Percentiles rank a stretch among this genome's conserved stretches.
Conservation (phyloP, 2,797 vertebrate species). For the Galaxias olidus region DNA sequence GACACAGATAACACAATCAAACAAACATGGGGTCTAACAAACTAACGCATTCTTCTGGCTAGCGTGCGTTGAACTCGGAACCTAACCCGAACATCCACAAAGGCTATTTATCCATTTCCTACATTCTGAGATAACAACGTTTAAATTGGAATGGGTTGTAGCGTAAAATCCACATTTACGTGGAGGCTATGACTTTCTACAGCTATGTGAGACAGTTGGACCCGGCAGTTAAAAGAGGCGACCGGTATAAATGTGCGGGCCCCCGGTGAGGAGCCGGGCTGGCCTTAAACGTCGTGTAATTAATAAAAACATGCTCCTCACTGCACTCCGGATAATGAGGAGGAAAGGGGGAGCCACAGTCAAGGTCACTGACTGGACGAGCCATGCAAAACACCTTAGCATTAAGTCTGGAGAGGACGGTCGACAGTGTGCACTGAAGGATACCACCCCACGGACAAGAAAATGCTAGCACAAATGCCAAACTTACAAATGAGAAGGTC, state of each 20-base stretch:
- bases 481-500: too few species aligned
- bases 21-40: neutral
- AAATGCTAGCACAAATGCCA: too few species aligned
- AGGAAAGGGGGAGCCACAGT: slow-evolving; percentile 28
- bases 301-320: slow-evolving; percentile 45
- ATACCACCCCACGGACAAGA: too few species aligned
- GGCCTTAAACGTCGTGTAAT: slow-evolving; percentile 38
- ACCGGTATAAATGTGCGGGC: slow-evolving; percentile 26
- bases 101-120: neutral
- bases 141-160: too few species aligned
- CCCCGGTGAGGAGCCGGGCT: slow-evolving; percentile 32
- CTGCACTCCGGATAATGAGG: slow-evolving; percentile 40
- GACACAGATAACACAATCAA: neutral
- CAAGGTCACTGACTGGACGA: slow-evolving; percentile 47
- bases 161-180: too few species aligned
- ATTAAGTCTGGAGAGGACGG: slow-evolving; percentile 15
- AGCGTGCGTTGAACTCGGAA: too few species aligned
- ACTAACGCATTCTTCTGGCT: too few species aligned
- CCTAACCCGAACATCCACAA: too few species aligned
- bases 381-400: slow-evolving; percentile 37
- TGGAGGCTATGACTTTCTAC: slow-evolving; percentile 12
- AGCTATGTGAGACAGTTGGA: neutral
- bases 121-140: too few species aligned
- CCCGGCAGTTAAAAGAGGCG: neutral
- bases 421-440: too few species aligned